phyloP scores from a whole-genome alignment of 2,797 vertebrate genomes.

The Pseudopleuronectes americanus region DNA sequence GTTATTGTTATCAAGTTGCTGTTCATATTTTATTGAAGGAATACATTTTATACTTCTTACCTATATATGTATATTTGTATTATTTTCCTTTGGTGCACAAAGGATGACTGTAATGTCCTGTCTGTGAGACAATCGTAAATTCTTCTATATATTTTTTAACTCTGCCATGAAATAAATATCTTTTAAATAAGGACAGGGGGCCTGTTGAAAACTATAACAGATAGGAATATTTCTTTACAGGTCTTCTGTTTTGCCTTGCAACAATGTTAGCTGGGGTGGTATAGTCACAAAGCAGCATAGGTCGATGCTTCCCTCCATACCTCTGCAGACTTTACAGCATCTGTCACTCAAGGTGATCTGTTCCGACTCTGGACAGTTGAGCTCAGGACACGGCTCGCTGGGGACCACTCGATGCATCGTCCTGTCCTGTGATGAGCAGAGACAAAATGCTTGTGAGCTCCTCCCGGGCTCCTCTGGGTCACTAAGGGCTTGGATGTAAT shows the following conservation, averaged over 20 bases:
- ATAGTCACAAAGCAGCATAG: neutral
- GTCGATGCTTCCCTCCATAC: conserved; percentile 71
- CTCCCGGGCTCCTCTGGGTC: conserved; percentile 40
- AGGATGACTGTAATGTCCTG: too few species aligned
- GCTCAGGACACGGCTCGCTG: conserved; percentile 83
- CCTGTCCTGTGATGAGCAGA: conserved; percentile 82
- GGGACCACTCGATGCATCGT: conserved; percentile 90
- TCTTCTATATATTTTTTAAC: neutral
- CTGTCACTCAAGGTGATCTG: conserved; percentile 91
- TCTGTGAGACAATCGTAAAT: neutral
- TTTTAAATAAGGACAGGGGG: neutral
- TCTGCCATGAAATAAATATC: neutral
- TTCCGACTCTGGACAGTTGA: conserved; percentile 90
- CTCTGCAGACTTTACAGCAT: conserved; percentile 97
- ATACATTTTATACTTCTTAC: too few species aligned
- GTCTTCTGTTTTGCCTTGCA: neutral
- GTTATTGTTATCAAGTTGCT: too few species aligned
- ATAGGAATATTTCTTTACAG: neutral
- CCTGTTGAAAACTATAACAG: too few species aligned
- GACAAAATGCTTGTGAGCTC: conserved; percentile 45
- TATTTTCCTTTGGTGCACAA: too few species aligned
- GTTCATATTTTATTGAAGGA: too few species aligned
- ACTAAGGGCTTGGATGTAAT: conserved; percentile 56
- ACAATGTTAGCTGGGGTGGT: neutral
- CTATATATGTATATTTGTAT: too few species aligned